Base-by-base conservation (phyloP, 2,888 invertebrate genomes). In the Troides aeacus region DNA sequence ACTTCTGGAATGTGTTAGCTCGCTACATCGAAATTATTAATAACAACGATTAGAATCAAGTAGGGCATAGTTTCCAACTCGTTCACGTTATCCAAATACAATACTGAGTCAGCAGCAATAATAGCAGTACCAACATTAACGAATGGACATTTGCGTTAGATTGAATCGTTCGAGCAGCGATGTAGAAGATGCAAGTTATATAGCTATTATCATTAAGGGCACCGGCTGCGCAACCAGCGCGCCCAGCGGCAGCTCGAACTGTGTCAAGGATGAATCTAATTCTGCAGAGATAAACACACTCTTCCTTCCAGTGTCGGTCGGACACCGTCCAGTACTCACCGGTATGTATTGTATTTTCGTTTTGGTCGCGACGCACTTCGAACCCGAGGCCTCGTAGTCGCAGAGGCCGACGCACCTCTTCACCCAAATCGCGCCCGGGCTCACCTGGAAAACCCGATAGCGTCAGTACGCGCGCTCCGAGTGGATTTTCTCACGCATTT, bases 381-480 rank as follows among this genome's bases (percentile, higher is more conserved):
- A 82, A 64, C 86, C 88, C 1, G 79, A 78, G 69, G 79, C 81
- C 57, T 83, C 85, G 73, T 81, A 86, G 78, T 88, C 87, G 79
- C 92, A 92, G 64, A 90, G 84, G 12, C 92, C 92, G 66, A 88
- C 86, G 76, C 92, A 92, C 17, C 89, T 81, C 74, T 90, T 90
- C 67, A 92, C 88, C 92, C 92, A 92, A 71, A 90, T 88, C 7
- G 88, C 85, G 60, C 87, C 83, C 5, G 92, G 92, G 71, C 79
- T 87, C 74, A 92, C 83, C 92, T 92, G 88, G 83, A 84, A 88
- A 85, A 83, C 72, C 84, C 81, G 72, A 68, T 42, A 69, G 71
- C 79, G 78, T 81, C 79, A 81, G 75, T 69, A 72, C 68, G 64
- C 71, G 68, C 76, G 74, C 63, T 70, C 73, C 69, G 78, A 70